Evolutionary conservation across 2,797 vertebrate genomes (phyloP).

Genomic region (Eurystomus glaucurus): DNA sequence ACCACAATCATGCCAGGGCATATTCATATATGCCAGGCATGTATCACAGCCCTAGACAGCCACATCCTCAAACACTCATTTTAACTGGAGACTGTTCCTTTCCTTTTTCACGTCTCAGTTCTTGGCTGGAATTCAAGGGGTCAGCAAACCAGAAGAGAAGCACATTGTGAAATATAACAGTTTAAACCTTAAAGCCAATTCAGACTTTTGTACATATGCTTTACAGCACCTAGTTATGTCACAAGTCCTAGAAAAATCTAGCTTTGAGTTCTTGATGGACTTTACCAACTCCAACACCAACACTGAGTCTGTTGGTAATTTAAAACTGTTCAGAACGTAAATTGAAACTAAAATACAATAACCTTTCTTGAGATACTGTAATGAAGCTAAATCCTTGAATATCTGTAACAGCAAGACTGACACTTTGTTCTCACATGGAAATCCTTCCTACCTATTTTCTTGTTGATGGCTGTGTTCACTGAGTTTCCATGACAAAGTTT

Average conservation of each 20-base stretch:
- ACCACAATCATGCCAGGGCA: not conserved
- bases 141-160: not conserved
- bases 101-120: not conserved
- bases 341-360: not conserved
- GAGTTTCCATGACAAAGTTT: not conserved
- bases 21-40: not conserved
- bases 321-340: not conserved
- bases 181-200: not conserved
- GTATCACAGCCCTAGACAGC: not conserved
- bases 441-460: not conserved
- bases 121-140: not conserved
- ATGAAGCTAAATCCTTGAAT: not conserved
- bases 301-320: not conserved
- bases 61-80: not conserved
- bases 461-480: not conserved
- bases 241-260: not conserved
- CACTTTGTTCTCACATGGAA: not conserved
- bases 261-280: not conserved
- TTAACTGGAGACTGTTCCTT: not conserved
- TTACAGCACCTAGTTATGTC: not conserved
- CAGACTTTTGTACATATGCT: not conserved
- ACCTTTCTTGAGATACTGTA: not conserved
- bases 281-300: not conserved
- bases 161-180: not conserved
- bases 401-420: not conserved